Conservation (phyloP, 2,888 invertebrate species). For the Tethea ocularis region DNA sequence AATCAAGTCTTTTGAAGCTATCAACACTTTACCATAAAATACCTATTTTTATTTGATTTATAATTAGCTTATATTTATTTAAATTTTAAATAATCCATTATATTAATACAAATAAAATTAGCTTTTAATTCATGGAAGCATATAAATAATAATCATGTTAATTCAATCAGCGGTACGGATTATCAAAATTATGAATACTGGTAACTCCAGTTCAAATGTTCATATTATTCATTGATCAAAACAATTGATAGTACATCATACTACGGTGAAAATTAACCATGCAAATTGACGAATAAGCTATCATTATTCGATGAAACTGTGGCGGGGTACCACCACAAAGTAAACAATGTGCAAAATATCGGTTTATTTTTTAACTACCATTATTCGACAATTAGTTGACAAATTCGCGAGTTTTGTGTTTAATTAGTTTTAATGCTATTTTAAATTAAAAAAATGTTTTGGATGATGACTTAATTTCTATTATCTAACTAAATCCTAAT, state of each 20-base stretch:
- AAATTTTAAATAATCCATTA: neutral
- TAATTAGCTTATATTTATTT: constrained; percentile 16
- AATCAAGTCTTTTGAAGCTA: too few species aligned
- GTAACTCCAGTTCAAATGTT: constrained; percentile 23
- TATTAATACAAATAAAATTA: neutral
- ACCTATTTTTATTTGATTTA: too few species aligned
- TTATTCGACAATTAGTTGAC: constrained; percentile 34
- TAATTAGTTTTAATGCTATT: neutral
- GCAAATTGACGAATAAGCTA: constrained; percentile 59
- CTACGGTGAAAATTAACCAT: constrained; percentile 44
- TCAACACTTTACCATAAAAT: too few species aligned
- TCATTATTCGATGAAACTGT: constrained; percentile 42
- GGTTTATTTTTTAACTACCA: constrained; percentile 37
- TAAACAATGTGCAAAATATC: constrained; percentile 48
- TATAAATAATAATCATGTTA: neutral
- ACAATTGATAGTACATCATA: constrained; percentile 41
- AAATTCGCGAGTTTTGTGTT: too few species aligned
- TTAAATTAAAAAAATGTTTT: neutral
- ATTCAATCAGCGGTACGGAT: constrained; percentile 17
- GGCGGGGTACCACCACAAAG: constrained; percentile 38
- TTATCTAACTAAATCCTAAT: too few species aligned
- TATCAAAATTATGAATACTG: constrained; percentile 24
- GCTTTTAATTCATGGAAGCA: neutral
- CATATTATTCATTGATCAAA: constrained; percentile 39
- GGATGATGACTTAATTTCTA: too few species aligned